phyloP scores from a whole-genome alignment of 2,113 vertebrate genomes.

The Perca fluviatilis region DNA sequence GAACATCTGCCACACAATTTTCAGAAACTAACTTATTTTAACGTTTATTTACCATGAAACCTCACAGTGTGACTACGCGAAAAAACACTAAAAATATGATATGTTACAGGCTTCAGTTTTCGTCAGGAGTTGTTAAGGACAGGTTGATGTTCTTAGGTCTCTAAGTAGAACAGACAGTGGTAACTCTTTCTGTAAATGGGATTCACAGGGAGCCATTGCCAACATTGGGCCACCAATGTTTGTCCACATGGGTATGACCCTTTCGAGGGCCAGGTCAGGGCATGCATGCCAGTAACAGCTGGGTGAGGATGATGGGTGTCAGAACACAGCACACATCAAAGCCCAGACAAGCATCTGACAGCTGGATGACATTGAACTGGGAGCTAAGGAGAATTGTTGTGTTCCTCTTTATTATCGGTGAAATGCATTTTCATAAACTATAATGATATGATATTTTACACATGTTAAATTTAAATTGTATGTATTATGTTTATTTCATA shows the following conservation, averaged over 20 bases:
- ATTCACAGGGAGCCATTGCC: conserved; percentile 67
- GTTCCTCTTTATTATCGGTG: neutral
- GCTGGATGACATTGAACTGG: conserved; percentile 61
- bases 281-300: conserved; percentile 75
- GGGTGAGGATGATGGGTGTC: conserved; percentile 81
- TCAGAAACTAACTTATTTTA: conserved; percentile 29
- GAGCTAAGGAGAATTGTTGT: conserved; percentile 31
- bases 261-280: conserved; percentile 58
- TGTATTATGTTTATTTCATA: conserved; percentile 2
- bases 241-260: conserved; percentile 77
- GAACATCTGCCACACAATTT: conserved; percentile 51
- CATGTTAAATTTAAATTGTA: neutral
- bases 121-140: conserved; percentile 45
- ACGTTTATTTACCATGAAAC: conserved; percentile 65
- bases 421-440: neutral
- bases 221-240: conserved; percentile 80
- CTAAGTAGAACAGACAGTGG: conserved; percentile 74
- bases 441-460: neutral
- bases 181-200: conserved; percentile 67
- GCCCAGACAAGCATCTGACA: conserved; percentile 68
- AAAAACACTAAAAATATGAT: conserved; percentile 29
- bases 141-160: conserved; percentile 42
- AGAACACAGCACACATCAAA: conserved; percentile 68
- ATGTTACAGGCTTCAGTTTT: conserved; percentile 6
- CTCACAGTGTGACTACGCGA: conserved; percentile 53